Conservation (phyloP, 2,113 vertebrate genomes). For the Nyctereutes procyonoides region DNA sequence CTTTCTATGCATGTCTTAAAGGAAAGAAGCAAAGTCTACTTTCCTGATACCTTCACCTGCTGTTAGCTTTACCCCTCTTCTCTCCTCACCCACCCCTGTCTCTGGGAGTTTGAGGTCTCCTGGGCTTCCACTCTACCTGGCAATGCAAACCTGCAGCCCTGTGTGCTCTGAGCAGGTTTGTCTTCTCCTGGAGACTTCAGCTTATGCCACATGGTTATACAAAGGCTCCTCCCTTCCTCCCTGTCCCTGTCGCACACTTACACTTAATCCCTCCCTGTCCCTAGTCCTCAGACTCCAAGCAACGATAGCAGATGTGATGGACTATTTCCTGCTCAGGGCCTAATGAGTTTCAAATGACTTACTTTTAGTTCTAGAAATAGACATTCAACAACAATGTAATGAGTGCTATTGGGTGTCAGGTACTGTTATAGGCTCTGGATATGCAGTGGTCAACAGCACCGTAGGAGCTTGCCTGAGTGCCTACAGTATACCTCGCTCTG, state of each 20-base stretch:
- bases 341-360: background rate
- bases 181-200: background rate
- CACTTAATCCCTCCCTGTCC: background rate
- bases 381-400: background rate
- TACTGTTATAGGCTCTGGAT: background rate
- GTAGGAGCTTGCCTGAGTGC: background rate
- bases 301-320: background rate
- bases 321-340: background rate
- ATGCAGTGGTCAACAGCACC: background rate
- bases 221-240: background rate
- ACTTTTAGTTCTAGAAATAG: background rate
- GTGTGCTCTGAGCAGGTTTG: background rate
- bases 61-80: background rate
- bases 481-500: fast-evolving
- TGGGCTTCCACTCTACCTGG: background rate
- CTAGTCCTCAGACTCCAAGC: background rate
- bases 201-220: background rate
- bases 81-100: background rate
- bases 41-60: background rate
- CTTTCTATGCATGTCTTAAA: background rate
- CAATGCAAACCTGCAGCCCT: fast-evolving
- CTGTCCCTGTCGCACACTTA: background rate
- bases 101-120: background rate
- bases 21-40: background rate
- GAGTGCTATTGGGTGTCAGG: background rate